Percentiles rank a stretch among this genome's conserved stretches.
These are phyloP conservation scores for Desmodus rotundus DNA, from an alignment of 2,113 vertebrate genomes.

Conservation along the genomic window DNA sequence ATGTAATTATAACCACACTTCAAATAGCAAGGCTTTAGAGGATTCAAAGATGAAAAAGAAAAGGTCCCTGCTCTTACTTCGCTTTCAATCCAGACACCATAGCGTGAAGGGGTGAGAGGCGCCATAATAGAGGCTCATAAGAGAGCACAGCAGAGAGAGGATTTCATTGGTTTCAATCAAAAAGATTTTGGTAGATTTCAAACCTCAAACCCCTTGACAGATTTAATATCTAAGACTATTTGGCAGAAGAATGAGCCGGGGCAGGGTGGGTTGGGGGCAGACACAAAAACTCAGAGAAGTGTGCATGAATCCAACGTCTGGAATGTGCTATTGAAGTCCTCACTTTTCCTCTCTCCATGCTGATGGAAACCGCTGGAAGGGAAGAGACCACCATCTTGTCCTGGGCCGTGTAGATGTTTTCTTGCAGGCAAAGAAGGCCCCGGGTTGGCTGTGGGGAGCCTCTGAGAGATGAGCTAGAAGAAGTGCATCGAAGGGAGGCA, in stretches of 20 bases:
- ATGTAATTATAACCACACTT: neutral
- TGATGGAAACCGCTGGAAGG: neutral
- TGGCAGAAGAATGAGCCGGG: neutral
- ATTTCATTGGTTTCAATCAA: neutral
- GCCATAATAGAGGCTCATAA: neutral
- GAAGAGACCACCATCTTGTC: neutral
- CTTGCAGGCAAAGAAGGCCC: neutral
- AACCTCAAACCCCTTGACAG: neutral
- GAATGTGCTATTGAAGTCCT: neutral
- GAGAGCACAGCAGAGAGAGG: neutral
- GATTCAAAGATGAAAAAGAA: neutral
- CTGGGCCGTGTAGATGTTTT: neutral
- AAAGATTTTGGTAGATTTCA: neutral
- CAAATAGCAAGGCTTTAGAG: neutral
- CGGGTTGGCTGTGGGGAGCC: neutral
- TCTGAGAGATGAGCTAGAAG: neutral
- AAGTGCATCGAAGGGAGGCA: neutral
- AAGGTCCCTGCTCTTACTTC: neutral
- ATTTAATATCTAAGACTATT: neutral
- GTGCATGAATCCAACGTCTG: neutral
- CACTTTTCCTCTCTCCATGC: neutral
- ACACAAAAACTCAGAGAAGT: neutral
- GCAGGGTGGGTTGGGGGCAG: neutral
- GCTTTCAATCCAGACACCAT: neutral
- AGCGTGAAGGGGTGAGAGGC: neutral